Evolutionary conservation across 2,888 invertebrate species (phyloP), one percentile per base, ranked within the genome.

Genomic region (Priocnemis perturbator): DNA sequence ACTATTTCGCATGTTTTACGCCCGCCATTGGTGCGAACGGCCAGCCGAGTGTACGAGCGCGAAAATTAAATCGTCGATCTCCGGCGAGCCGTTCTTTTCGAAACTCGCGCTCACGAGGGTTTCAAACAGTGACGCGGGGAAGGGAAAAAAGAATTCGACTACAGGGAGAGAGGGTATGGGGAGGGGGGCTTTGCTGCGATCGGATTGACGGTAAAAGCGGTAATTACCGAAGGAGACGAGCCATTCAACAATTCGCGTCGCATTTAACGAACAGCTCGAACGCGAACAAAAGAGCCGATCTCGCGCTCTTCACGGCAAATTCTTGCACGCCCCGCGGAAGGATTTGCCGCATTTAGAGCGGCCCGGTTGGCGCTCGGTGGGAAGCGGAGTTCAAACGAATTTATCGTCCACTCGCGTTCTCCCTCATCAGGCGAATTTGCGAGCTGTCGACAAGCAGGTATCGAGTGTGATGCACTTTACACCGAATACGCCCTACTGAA

Each of bases 61-160:
- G 61, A 73, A 62, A 79, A 81, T 81, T 63, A 78, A 82, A 82
- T 76, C 76, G 71, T 67, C 74, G 69, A 37, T 30, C 19, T 21
- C 11, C 23, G 55, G 30, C 19, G 64, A 50, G 50, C 47, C 48
- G 23, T 9, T 58, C n/a, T 48, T 48, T 59, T 26, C 60, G 23
- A 65, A 52, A 57, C 17, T 45, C 30, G 37, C 15, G 11, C n/a
- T 58, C 30, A 4, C 37, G 30, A 17, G 20, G 17, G 5, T 17
- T 11, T n/a, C n/a, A n/a, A n/a, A n/a, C n/a, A n/a, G 47, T 45
- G 5, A 58, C 7, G n/a, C 17, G 21, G 14, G 14, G 37, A 3
- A 9, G 56, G 60, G 44, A 50, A 57, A 52, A 45, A 11, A 64
- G 50, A 14, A 37, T 19, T 37, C 37, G 37, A 37, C 37, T 37